Conservation (phyloP, 2,113 vertebrate genomes). For the Rhinoderma darwinii region DNA sequence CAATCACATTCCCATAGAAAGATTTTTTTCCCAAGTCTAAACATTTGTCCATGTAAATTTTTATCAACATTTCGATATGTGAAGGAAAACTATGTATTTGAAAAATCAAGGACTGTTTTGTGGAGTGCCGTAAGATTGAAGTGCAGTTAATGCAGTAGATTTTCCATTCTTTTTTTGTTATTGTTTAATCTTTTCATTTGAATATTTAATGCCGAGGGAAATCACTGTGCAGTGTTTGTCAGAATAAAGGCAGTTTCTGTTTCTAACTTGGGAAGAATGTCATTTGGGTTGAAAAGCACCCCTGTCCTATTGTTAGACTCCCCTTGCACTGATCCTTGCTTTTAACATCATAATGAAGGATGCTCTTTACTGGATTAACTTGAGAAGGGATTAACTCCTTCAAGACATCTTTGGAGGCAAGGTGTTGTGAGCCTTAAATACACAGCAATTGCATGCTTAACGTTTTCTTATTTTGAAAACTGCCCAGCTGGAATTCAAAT, state of each 20-base stretch:
- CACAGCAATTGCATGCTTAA: constrained; percentile 87
- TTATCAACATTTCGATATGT: constrained; percentile 9
- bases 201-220: constrained; percentile 75
- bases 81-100: constrained; percentile 6
- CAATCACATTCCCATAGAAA: neutral
- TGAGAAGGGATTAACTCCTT: constrained; percentile 90
- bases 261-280: constrained; percentile 88
- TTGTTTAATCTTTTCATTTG: constrained; percentile 65
- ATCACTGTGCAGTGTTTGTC: constrained; percentile 71
- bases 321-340: constrained; percentile 80
- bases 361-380: constrained; percentile 90
- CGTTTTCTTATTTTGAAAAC: constrained; percentile 88
- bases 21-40: neutral
- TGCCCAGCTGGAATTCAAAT: constrained; percentile 87
- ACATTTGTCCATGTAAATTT: neutral
- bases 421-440: constrained; percentile 88
- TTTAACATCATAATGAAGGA: constrained; percentile 92
- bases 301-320: constrained; percentile 79
- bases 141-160: constrained; percentile 65
- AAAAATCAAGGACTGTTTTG: constrained; percentile 35
- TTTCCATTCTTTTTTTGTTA: constrained; percentile 21
- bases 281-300: constrained; percentile 78
- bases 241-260: constrained; percentile 82
- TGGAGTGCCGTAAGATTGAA: constrained; percentile 59
- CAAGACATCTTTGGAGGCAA: constrained; percentile 86